Conservation (phyloP, 2,113 vertebrate species). For the Clarias batrachus region DNA sequence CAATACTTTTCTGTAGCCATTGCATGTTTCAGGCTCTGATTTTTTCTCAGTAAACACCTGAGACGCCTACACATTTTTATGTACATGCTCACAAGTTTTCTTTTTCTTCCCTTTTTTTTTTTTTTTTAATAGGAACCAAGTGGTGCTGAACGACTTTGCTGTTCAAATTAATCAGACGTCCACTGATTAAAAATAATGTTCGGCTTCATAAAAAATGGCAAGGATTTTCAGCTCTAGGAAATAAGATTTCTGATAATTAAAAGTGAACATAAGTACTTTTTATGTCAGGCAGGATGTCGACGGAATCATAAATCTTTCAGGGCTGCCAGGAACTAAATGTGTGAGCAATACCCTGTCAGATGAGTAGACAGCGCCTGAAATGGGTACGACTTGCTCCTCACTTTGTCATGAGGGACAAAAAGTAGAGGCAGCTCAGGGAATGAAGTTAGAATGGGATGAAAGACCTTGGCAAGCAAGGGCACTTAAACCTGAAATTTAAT, state of each 20-base stretch:
- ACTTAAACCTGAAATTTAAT: conserved; percentile 47
- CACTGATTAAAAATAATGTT: conserved; percentile 20
- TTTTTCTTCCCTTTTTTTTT: not conserved
- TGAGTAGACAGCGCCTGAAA: conserved; percentile 9
- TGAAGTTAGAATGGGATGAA: conserved; percentile 48
- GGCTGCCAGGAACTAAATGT: conserved; percentile 45
- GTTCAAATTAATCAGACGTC: conserved; percentile 12
- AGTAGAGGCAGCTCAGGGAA: conserved; percentile 13
- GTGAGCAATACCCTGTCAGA: conserved; percentile 45
- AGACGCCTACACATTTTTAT: conserved; percentile 36
- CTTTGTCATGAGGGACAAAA: conserved; percentile 43
- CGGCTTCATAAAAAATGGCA: not conserved
- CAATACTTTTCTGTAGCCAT: conserved; percentile 39
- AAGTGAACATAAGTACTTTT: conserved; percentile 36
- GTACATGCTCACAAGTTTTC: not conserved
- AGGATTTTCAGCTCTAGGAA: conserved; percentile 22
- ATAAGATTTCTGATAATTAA: conserved; percentile 43
- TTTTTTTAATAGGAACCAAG: not conserved
- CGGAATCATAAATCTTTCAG: conserved; percentile 42
- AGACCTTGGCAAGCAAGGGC: conserved; percentile 51
- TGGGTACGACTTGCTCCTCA: conserved; percentile 31
- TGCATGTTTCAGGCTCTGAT: conserved; percentile 42
- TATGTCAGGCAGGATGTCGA: conserved; percentile 43
- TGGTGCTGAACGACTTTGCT: not conserved
- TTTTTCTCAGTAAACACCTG: conserved; percentile 50